Percentiles rank a stretch among this genome's conserved stretches.
Evolutionary conservation across 2,888 invertebrate species (phyloP).

Genomic region (Drosophila sordidula): DNA sequence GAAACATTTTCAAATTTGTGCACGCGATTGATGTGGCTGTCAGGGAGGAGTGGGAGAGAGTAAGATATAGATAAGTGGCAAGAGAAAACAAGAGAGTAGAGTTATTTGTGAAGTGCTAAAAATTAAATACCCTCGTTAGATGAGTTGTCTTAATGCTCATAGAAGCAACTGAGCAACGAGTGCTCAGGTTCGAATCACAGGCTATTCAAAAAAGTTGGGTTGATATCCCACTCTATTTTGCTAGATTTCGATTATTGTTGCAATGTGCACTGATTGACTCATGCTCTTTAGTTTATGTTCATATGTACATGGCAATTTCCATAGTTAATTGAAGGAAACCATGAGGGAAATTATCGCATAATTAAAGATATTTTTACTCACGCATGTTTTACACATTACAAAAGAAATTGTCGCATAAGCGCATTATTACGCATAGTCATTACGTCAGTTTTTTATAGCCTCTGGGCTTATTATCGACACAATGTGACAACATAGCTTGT

Average conservation of each 20-base stretch:
- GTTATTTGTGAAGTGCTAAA: too few species aligned
- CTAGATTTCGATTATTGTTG: too few species aligned
- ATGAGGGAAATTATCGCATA: background rate
- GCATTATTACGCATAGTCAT: background rate
- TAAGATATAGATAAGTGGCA: too few species aligned
- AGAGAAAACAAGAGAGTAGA: too few species aligned
- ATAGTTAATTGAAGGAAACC: background rate
- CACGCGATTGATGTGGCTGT: constrained; percentile 49
- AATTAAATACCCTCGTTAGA: too few species aligned
- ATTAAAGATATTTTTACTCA: background rate
- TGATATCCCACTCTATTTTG: too few species aligned
- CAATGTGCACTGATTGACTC: too few species aligned
- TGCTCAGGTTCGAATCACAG: too few species aligned
- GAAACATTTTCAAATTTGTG: constrained; percentile 34
- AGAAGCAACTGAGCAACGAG: too few species aligned
- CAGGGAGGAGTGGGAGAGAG: too few species aligned
- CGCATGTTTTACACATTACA: background rate
- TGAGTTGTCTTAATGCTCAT: too few species aligned
- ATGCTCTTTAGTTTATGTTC: background rate
- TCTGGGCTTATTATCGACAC: background rate
- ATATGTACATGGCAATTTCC: background rate
- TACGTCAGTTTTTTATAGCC: constrained; percentile 15
- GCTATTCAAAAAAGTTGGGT: too few species aligned
- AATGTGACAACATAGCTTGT: constrained; percentile 12
- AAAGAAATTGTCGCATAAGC: background rate